phyloP scores from a whole-genome alignment of 2,113 vertebrate genomes.

The Ifrita kowaldi region DNA sequence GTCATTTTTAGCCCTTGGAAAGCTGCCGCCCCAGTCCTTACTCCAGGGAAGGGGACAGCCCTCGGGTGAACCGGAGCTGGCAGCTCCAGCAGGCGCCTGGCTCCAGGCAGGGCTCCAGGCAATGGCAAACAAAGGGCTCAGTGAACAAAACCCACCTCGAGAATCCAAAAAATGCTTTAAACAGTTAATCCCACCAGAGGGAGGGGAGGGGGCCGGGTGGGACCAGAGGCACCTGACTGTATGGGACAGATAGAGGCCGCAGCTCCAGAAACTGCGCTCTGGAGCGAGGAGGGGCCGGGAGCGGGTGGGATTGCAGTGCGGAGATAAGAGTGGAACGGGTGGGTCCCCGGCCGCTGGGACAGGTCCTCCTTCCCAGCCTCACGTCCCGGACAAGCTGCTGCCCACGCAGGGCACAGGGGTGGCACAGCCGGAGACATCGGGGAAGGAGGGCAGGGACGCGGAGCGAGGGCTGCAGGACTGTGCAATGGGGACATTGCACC shows the following conservation, averaged over 20 bases:
- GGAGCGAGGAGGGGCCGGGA: background rate
- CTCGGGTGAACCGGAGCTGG: background rate
- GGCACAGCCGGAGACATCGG: background rate
- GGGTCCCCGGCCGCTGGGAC: background rate
- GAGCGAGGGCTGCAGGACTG: background rate
- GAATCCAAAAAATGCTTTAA: conserved; percentile 13
- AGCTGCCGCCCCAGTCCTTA: background rate
- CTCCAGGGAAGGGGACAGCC: background rate
- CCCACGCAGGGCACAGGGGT: background rate
- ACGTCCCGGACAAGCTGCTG: background rate
- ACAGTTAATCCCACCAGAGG: background rate
- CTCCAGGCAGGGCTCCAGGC: background rate
- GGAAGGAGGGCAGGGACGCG: background rate
- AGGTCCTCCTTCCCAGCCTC: background rate
- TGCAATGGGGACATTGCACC: accelerated
- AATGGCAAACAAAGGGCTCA: background rate
- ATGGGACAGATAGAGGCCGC: background rate
- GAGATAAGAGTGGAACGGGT: background rate
- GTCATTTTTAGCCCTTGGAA: background rate
- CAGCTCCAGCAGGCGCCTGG: background rate
- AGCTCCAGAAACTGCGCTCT: background rate
- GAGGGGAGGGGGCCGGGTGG: background rate
- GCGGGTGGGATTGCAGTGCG: accelerated
- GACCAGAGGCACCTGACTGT: background rate
- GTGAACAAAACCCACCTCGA: background rate